These are phyloP conservation scores for Orchestes rusci DNA, from an alignment of 2,888 invertebrate genomes.

Conservation along the genomic window DNA sequence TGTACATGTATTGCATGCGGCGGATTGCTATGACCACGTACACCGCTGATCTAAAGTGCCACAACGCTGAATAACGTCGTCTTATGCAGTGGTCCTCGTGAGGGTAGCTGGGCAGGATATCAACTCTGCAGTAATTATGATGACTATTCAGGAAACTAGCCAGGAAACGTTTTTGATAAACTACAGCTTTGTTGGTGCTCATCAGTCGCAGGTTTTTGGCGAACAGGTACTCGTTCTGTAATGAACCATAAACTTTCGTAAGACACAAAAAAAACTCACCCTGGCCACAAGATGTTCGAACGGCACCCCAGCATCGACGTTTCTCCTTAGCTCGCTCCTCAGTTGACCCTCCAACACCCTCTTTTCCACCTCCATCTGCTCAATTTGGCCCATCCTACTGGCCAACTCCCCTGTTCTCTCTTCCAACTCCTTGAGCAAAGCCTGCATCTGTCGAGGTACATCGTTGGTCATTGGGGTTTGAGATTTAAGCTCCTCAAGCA, in stretches of 20 bases:
- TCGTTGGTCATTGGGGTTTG: no score
- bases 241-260: constrained; percentile 20
- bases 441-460: constrained; percentile 25
- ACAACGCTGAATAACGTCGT: constrained; percentile 16
- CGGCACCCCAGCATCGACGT: constrained; percentile 29
- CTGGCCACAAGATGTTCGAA: constrained; percentile 38
- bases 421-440: constrained; percentile 45
- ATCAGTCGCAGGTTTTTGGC: constrained; percentile 70
- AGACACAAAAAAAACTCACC: constrained; percentile 20
- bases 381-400: constrained; percentile 44
- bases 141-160: constrained; percentile 55
- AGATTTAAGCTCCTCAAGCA: constrained; percentile 38
- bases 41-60: constrained; percentile 46
- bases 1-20: constrained; percentile 60
- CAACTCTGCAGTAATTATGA: constrained; percentile 29
- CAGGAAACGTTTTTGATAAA: constrained; percentile 87
- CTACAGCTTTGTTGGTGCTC: constrained; percentile 78
- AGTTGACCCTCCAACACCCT: constrained; percentile 45
- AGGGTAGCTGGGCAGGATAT: constrained; percentile 24
- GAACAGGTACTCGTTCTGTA: constrained; percentile 53
- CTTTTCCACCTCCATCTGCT: constrained; percentile 45
- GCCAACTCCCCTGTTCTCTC: constrained; percentile 48
- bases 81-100: constrained; percentile 19
- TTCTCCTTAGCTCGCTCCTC: constrained; percentile 41
- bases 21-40: constrained; percentile 52